A percentile compares a stretch with the other conserved stretches of the same genome.
These are phyloP conservation scores for Eufriesea mexicana DNA, from an alignment of 1,140 invertebrate species.

Conservation along the genomic window DNA sequence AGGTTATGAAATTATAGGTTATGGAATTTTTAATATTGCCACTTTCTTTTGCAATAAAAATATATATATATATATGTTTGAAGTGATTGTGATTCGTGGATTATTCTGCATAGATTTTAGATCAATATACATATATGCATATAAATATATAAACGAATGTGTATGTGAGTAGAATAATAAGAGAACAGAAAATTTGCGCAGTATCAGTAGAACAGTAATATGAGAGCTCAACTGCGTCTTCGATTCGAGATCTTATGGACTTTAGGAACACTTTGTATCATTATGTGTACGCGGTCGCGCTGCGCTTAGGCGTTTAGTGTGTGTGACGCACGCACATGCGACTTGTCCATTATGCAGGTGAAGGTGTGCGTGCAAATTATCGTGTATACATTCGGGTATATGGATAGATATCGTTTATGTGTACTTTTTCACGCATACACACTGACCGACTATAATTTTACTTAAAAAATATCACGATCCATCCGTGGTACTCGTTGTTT, in stretches of 20 bases:
- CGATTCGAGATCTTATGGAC: slow-evolving; percentile 27
- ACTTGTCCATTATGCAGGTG: slow-evolving; percentile 17
- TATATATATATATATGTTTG: no score
- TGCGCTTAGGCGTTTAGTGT: slow-evolving; percentile 6
- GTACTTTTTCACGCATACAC: slow-evolving; percentile 1
- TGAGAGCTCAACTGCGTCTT: slow-evolving; percentile 30
- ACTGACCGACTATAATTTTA: neutral
- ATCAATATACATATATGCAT: slow-evolving; percentile 42
- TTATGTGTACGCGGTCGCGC: neutral
- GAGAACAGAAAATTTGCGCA: neutral
- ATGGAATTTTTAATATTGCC: no score
- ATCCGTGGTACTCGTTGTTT: slow-evolving; percentile 10
- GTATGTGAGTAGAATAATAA: slow-evolving; percentile 24
- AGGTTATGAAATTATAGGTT: no score
- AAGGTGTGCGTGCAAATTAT: slow-evolving; percentile 19
- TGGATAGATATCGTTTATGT: slow-evolving; percentile 8
- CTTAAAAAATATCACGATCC: slow-evolving; percentile 38
- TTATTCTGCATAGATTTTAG: neutral
- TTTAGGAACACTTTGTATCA: slow-evolving; percentile 30
- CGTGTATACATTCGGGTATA: slow-evolving; percentile 37
- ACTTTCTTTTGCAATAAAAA: neutral
- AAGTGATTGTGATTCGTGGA: neutral
- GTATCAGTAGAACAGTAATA: slow-evolving; percentile 1
- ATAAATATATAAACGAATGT: slow-evolving; percentile 41
- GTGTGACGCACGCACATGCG: slow-evolving; percentile 13